A percentile compares a stretch with the other conserved stretches of the same genome.
phyloP scores from a whole-genome alignment of 2,888 invertebrate genomes.

The Formica aserva region DNA sequence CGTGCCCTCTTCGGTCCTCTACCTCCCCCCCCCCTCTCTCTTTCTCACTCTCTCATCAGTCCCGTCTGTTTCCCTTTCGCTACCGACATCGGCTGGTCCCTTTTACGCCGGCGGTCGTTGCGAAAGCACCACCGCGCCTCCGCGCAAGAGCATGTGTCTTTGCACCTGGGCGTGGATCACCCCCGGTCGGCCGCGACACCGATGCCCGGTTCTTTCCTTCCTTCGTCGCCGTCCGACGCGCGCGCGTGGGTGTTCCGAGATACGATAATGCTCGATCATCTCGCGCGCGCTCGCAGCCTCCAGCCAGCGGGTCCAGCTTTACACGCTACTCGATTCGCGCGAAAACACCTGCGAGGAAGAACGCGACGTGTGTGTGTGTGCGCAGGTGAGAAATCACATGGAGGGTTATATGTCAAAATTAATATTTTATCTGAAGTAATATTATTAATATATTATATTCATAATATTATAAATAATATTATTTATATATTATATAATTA shows the following conservation, averaged over 20 bases:
- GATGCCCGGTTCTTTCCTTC: constrained; percentile 67
- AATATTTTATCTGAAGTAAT: constrained; percentile 12
- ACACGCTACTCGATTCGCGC: constrained; percentile 45
- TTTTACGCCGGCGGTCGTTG: constrained; percentile 60
- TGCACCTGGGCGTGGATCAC: constrained; percentile 75
- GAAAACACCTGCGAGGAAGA: constrained; percentile 41
- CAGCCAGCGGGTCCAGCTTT: constrained; percentile 52
- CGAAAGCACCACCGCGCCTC: constrained; percentile 65
- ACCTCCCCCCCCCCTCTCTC: constrained; percentile 2
- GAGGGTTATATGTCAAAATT: neutral
- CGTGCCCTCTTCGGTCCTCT: neutral
- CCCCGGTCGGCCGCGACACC: constrained; percentile 64
- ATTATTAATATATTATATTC: neutral
- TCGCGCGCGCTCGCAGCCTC: constrained; percentile 73
- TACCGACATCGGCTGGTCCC: constrained; percentile 15
- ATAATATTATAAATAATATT: neutral
- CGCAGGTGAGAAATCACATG: neutral
- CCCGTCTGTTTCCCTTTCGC: constrained; percentile 3
- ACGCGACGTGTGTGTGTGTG: neutral
- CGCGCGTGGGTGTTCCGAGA: constrained; percentile 65
- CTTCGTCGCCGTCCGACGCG: constrained; percentile 51
- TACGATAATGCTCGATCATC: constrained; percentile 80
- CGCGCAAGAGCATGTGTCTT: constrained; percentile 59
- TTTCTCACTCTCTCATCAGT: neutral
- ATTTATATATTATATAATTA: neutral